Base-by-base conservation (phyloP, 2,888 invertebrate species). In the Scaptomyza cyrtandrae region DNA sequence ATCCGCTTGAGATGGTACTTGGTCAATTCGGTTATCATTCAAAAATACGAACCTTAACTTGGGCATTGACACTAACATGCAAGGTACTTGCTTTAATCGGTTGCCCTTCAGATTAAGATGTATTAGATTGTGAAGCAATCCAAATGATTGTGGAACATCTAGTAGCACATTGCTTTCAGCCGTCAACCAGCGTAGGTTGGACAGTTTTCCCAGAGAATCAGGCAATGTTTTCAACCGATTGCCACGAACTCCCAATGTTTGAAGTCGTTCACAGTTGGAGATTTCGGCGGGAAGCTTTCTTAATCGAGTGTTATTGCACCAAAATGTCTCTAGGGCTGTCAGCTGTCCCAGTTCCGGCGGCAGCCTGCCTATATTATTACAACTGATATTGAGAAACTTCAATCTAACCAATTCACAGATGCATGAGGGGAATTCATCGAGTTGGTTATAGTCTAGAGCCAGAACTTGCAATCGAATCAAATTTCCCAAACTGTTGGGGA, bases 161-260 rank as follows among this genome's bases (percentile, higher is more conserved):
- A 92, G 92, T 48, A 95, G 92, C 55, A 92, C 90, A 85, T 95
- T 95, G 65, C 94, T 93, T 80, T 95, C 95, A 49, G 95, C 89
- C 0, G 95, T 95, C 14, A 95, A 82, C 95, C 95, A 95, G 86
- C 95, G 93, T 65, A 95, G 88, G 78, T 93, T 94, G 6, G 90
- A 71, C 49, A 95, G 91, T 33, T 92, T 92, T 24, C 94, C 94
- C 82, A 95, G 93, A 61, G 93, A 93, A 50, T 93, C 93, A 5
- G 95, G 95, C 69, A 95, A 90, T 13, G 91, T 90, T 77, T 88
- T 90, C 2, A 95, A 91, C 71, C 93, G 92, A 92, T 95, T 95
- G 46, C 95, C 94, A 44, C 95, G 93, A 0, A 94, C 94, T 14
- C 95, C 95, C 80, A 95, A 93, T 6, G 95, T 95, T 76, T 95